Conservation (phyloP, 35 echinoderm and acorn worm genomes). For the Lytechinus pictus region DNA sequence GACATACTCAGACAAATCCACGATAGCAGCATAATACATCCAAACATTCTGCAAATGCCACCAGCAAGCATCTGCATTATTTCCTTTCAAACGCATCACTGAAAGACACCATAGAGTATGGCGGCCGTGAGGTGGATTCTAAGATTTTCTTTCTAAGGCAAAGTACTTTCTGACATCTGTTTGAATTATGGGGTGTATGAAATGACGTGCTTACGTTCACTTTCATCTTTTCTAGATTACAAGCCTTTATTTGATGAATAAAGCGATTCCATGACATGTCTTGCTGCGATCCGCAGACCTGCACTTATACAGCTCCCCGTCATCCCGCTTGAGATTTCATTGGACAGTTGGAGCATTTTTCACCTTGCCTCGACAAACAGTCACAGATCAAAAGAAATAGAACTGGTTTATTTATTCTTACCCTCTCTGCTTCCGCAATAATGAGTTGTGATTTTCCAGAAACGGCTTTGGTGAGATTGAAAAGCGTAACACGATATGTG, state of each 20-base stretch:
- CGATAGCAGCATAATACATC: not conserved
- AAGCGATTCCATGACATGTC: not conserved
- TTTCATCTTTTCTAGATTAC: not conserved
- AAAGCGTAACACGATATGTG: not conserved
- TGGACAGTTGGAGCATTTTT: not conserved
- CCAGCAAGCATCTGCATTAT: not conserved
- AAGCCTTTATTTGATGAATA: not conserved
- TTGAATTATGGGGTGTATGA: not conserved
- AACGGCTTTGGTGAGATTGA: not conserved
- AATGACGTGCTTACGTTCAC: not conserved
- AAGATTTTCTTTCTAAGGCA: not conserved
- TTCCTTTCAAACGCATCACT: not conserved
- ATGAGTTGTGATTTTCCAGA: conserved; percentile 12
- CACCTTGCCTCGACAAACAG: not conserved
- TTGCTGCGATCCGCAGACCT: not conserved
- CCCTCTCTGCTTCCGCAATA: not conserved
- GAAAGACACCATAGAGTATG: not conserved
- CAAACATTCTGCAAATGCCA: not conserved
- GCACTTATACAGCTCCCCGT: not conserved
- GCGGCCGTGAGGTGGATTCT: not conserved
- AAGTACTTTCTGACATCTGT: conserved; percentile 3
- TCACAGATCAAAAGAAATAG: not conserved
- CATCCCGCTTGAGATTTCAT: not conserved
- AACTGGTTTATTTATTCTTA: not conserved
- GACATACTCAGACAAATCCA: conserved; percentile 9